Evolutionary conservation across 2,888 invertebrate species (phyloP).

Genomic region (Drosophila yooni): DNA sequence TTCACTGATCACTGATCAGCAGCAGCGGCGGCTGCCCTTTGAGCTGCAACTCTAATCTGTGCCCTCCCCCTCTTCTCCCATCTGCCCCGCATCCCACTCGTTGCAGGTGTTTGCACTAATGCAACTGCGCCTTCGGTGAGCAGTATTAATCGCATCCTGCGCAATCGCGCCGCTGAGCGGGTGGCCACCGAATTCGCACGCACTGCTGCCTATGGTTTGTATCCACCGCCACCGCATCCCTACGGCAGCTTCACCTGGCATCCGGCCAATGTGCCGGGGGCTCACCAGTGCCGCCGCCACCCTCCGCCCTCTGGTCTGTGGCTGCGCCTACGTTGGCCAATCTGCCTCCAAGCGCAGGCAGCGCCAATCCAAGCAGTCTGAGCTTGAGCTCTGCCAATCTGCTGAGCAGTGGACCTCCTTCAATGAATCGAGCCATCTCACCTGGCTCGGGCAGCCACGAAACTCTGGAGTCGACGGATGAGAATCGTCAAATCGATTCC

Average conservation of each 20-base stretch:
- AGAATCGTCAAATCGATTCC: slow-evolving; percentile 87
- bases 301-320: slow-evolving; percentile 78
- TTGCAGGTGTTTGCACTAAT: slow-evolving; percentile 95
- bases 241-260: slow-evolving; percentile 88
- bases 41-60: slow-evolving; percentile 39
- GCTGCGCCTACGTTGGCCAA: slow-evolving; percentile 85
- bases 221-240: slow-evolving; percentile 89
- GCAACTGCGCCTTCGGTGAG: slow-evolving; percentile 98
- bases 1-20: slow-evolving; percentile 54
- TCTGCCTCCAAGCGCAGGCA: slow-evolving; percentile 86
- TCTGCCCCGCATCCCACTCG: slow-evolving; percentile 15
- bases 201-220: slow-evolving; percentile 95
- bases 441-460: slow-evolving; percentile 86
- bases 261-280: slow-evolving; percentile 76
- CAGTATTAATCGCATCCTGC: slow-evolving; percentile 97
- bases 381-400: slow-evolving; percentile 65
- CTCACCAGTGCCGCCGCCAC: slow-evolving; percentile 67
- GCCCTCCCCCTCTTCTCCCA: slow-evolving; percentile 10
- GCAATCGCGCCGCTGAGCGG: slow-evolving; percentile 97
- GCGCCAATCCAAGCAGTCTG: slow-evolving; percentile 39
- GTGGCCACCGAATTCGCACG: slow-evolving; percentile 98
- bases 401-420: slow-evolving; percentile 39
- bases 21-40: slow-evolving; percentile 61
- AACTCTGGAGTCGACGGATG: slow-evolving; percentile 84
- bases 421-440: slow-evolving; percentile 83